Conservation (phyloP, 2,888 invertebrate genomes). For the Limnephilus auricula region DNA sequence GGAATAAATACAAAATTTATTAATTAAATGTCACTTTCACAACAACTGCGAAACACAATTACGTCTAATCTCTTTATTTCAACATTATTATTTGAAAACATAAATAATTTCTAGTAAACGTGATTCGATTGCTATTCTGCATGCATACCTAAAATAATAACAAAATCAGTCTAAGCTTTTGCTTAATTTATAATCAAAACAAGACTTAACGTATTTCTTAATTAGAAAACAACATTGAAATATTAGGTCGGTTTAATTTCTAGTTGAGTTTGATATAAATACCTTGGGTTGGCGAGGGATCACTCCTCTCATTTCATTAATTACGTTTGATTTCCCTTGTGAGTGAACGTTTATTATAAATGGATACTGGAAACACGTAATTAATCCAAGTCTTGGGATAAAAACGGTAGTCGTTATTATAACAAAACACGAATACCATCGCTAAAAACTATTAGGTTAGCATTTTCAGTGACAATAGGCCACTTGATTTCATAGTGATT, state of each 20-base stretch:
- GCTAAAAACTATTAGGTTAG: background rate
- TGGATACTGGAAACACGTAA: background rate
- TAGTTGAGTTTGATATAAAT: slow-evolving; percentile 32
- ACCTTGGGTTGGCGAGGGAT: background rate
- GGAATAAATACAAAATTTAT: background rate
- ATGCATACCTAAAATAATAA: background rate
- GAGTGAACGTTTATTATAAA: slow-evolving; percentile 28
- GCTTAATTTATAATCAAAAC: slow-evolving; percentile 1
- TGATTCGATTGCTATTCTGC: background rate
- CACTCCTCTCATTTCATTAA: slow-evolving; percentile 32
- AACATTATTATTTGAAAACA: background rate
- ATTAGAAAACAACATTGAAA: slow-evolving; percentile 36
- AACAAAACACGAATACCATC: background rate
- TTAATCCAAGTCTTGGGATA: background rate
- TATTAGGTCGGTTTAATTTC: slow-evolving; percentile 25
- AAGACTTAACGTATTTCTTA: slow-evolving; percentile 18
- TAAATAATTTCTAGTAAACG: background rate
- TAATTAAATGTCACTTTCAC: background rate
- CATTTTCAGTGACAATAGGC: background rate
- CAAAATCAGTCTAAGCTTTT: background rate
- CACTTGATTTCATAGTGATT: too few species aligned
- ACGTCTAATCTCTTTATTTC: background rate
- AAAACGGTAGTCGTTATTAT: background rate
- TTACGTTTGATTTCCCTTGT: slow-evolving; percentile 43
- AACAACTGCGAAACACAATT: background rate